These are phyloP conservation scores for Rhynchophorus ferrugineus DNA, from an alignment of 1,140 invertebrate genomes.

Conservation along the genomic window DNA sequence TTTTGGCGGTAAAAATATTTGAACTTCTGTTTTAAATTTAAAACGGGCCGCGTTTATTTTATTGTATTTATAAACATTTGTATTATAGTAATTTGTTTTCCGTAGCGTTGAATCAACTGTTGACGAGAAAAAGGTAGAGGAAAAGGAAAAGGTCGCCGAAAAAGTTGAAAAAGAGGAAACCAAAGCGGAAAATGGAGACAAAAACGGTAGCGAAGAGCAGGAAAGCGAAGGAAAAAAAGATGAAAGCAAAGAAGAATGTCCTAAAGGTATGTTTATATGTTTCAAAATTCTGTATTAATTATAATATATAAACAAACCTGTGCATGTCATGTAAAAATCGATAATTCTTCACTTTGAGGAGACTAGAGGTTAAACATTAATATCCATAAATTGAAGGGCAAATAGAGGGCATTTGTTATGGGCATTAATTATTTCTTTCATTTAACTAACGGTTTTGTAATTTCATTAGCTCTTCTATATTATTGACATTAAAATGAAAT, in stretches of 20 bases:
- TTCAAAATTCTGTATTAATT: not conserved
- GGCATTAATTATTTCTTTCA: not conserved
- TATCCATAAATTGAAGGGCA: not conserved
- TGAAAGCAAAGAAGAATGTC: conserved; percentile 35
- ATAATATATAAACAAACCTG: too few relatives aligned
- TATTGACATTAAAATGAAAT: too few relatives aligned
- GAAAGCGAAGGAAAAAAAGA: conserved; percentile 35
- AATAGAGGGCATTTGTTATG: not conserved
- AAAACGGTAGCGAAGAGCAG: conserved; percentile 30
- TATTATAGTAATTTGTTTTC: conserved; percentile 14
- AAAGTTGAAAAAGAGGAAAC: conserved; percentile 29
- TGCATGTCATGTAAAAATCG: too few relatives aligned
- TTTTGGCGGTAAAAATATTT: too few relatives aligned
- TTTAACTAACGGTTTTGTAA: too few relatives aligned
- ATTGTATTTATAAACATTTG: too few relatives aligned
- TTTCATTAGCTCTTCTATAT: too few relatives aligned
- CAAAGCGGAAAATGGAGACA: conserved; percentile 36
- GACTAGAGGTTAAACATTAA: too few relatives aligned
- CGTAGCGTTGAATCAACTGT: conserved; percentile 25
- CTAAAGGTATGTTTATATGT: conserved; percentile 19
- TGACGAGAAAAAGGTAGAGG: conserved; percentile 21
- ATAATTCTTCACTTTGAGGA: too few relatives aligned
- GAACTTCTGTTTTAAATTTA: too few relatives aligned
- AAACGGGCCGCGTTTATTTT: too few relatives aligned
- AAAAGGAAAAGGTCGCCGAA: conserved; percentile 21